These are phyloP conservation scores for Sander lucioperca DNA, from an alignment of 2,113 vertebrate genomes.

Conservation along the genomic window DNA sequence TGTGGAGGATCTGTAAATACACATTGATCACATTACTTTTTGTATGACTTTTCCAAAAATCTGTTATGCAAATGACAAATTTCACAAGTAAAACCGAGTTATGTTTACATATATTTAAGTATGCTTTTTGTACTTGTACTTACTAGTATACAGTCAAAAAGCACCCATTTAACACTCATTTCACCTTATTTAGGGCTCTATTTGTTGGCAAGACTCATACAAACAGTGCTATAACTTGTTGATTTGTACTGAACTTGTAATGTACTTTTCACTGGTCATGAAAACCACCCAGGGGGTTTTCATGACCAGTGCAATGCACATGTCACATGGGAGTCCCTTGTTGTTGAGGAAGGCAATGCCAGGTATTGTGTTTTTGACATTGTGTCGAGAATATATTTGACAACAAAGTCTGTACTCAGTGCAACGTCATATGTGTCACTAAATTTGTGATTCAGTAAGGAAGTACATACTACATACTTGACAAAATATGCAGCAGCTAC, in stretches of 20 bases:
- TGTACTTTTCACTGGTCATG: too few relatives aligned
- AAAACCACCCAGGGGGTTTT: too few relatives aligned
- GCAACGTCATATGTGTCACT: not conserved
- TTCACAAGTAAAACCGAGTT: conserved; percentile 27
- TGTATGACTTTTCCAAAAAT: not conserved
- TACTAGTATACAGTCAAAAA: not conserved
- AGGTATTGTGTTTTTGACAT: not conserved
- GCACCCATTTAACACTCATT: not conserved
- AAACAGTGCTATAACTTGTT: conserved; percentile 9
- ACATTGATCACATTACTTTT: not conserved
- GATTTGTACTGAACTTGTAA: not conserved
- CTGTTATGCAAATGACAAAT: conserved; percentile 8
- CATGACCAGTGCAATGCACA: not conserved
- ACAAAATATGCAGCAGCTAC: not conserved
- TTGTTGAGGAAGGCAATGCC: not conserved
- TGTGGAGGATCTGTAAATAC: not conserved
- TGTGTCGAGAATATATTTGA: conserved; percentile 10
- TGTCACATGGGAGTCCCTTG: not conserved
- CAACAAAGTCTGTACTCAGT: not conserved
- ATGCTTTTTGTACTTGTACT: conserved; percentile 19
- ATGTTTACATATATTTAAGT: conserved; percentile 42
- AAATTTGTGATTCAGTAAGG: not conserved
- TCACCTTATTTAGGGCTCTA: conserved; percentile 9
- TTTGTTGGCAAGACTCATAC: conserved; percentile 24
- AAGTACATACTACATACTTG: conserved; percentile 1